Base-by-base conservation (phyloP, 2,113 vertebrate genomes). In the Calcarius ornatus region DNA sequence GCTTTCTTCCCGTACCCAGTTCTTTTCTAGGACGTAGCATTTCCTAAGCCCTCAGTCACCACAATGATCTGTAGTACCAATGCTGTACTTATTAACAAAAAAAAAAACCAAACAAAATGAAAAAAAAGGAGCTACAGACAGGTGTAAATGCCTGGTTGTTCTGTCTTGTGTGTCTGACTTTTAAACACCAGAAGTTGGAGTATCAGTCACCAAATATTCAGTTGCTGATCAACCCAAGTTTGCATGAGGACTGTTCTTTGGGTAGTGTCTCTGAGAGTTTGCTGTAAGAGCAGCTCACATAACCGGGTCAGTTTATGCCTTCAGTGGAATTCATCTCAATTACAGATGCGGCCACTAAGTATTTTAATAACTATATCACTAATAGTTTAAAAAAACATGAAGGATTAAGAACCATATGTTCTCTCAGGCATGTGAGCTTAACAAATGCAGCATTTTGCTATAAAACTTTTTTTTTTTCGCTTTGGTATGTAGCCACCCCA, bases 401-500 rank as follows among this genome's bases (percentile, higher is more conserved):
- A 88, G 59, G 63, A 91, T 85, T 86, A 91, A 76, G 66, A 59
- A 37, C 84, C 66, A 63, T 85, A 76, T 91, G 87, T 90, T 95
- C 50, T 94, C 54, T 50, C 35, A 94, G 57, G 84, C 70, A 77
- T 54, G 13, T 47, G 75, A 91, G 80, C 40, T 50, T 76, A 86
- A 87, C 57, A 89, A 91, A 93, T 71, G 35, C 50, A 30, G 64
- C 15, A 38, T 92, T 92, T 88, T 88, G 56, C 66, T 86, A 28
- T 86, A 66, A 93, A 70, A 61, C 8, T 23, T 37, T 66, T 64
- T 47, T 68, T 68, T 65, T 40, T 35, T 0, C 4, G 2, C 63
- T 82, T 43, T 43, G 31, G 70, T 88, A 50, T 47, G 45, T 83
- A 90, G n/a, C 71, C 47, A 47, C 51, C 59, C 63, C 48, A 73